These are phyloP conservation scores for Nipponia nippon DNA, from an alignment of 2,113 vertebrate species.

Conservation along the genomic window DNA sequence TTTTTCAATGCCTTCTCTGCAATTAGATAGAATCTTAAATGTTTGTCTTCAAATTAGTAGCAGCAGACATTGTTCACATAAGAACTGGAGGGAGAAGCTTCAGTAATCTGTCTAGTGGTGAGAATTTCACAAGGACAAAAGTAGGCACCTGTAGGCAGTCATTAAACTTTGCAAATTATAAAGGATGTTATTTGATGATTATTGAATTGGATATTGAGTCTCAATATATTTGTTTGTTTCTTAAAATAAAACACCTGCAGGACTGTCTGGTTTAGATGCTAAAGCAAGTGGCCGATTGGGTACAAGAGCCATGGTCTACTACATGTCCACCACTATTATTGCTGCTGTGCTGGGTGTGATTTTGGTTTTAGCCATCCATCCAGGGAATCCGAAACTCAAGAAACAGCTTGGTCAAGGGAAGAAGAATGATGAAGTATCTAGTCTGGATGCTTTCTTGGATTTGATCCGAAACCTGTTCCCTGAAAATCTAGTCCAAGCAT, in stretches of 20 bases:
- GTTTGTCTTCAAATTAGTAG: neutral
- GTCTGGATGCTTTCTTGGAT: constrained; percentile 96
- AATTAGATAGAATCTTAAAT: neutral
- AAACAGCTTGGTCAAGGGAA: constrained; percentile 90
- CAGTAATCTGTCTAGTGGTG: neutral
- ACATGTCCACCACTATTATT: constrained; percentile 96
- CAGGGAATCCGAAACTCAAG: constrained; percentile 95
- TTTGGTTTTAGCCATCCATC: constrained; percentile 94
- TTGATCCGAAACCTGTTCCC: constrained; percentile 97
- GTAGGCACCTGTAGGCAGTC: neutral
- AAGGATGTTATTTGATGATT: neutral
- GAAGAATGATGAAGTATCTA: constrained; percentile 95
- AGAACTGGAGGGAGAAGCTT: neutral
- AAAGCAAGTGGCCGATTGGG: constrained; percentile 96
- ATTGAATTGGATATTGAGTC: neutral
- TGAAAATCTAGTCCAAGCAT: constrained; percentile 96
- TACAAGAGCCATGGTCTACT: constrained; percentile 97
- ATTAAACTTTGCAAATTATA: neutral
- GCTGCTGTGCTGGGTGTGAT: constrained; percentile 95
- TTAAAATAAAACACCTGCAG: constrained; percentile 66
- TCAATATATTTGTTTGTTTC: constrained; percentile 7
- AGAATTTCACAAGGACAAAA: neutral
- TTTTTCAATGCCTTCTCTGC: neutral
- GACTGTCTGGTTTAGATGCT: constrained; percentile 93
- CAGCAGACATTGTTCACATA: neutral